These are phyloP conservation scores for Atherinosoma microstoma DNA, from an alignment of 2,797 vertebrate species.

Conservation along the genomic window DNA sequence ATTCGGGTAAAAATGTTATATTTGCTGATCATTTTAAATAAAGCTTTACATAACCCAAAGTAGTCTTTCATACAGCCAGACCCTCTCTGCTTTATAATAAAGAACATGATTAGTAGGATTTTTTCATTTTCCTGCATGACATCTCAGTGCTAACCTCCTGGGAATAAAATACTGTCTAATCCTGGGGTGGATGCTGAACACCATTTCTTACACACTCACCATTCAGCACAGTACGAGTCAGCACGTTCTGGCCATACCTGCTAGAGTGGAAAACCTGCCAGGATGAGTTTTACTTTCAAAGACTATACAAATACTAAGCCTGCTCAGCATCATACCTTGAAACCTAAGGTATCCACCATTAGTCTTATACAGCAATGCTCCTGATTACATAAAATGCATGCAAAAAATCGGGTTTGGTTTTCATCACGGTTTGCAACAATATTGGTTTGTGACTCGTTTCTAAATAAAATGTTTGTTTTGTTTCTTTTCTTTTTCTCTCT, in stretches of 20 bases:
- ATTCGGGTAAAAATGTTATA: too few species aligned
- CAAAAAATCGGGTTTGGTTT: conserved; percentile 12
- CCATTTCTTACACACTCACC: background rate
- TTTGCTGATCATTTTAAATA: background rate
- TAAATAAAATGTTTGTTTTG: background rate
- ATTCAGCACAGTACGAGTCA: conserved; percentile 32
- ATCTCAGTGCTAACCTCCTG: background rate
- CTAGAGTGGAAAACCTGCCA: conserved; percentile 29
- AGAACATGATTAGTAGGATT: background rate
- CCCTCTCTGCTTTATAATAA: too few species aligned
- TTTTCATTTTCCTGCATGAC: background rate
- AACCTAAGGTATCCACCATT: conserved; percentile 25
- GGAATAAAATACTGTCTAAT: conserved; percentile 13
- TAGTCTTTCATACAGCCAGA: too few species aligned
- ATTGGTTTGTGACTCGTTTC: background rate
- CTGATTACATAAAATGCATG: background rate
- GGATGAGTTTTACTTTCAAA: conserved; percentile 19
- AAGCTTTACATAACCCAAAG: background rate
- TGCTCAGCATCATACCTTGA: conserved; percentile 12
- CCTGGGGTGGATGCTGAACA: conserved; percentile 18
- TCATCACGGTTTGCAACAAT: background rate
- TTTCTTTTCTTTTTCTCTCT: too few species aligned
- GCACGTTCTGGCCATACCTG: conserved; percentile 44
- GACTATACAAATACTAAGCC: conserved; percentile 10
- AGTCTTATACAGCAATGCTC: conserved; percentile 12